Evolutionary conservation across 1,140 invertebrate species (phyloP).

Genomic region (Sycophaga agraensis): DNA sequence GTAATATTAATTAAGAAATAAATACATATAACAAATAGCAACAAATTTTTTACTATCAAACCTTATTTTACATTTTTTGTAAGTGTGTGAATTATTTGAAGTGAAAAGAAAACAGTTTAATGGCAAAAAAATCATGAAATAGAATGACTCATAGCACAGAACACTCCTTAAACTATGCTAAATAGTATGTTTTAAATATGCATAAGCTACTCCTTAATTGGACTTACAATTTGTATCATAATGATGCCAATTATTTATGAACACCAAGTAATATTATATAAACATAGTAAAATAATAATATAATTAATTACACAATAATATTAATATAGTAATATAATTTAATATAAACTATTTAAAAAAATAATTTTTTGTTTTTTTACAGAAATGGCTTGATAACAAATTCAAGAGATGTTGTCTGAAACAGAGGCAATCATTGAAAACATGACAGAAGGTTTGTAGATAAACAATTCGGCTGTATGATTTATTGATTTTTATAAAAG

Average conservation of each 20-base stretch:
- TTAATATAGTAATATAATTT: background rate
- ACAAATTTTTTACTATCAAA: too few species aligned
- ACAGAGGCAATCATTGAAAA: slow-evolving; percentile 44
- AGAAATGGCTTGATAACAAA: slow-evolving; percentile 35
- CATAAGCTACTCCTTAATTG: background rate
- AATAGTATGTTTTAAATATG: background rate
- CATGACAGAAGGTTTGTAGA: slow-evolving; percentile 50
- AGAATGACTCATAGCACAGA: background rate
- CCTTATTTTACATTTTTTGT: too few species aligned
- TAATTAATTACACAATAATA: background rate
- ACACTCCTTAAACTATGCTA: background rate
- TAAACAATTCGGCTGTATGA: background rate
- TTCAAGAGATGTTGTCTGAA: slow-evolving; percentile 45
- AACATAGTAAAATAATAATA: background rate
- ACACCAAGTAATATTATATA: too few species aligned
- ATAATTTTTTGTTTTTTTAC: slow-evolving; percentile 2
- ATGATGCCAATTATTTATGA: background rate
- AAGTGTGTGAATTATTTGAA: too few species aligned
- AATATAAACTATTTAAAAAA: too few species aligned
- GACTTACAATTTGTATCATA: too few species aligned
- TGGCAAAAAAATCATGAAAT: too few species aligned
- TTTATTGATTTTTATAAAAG: background rate
- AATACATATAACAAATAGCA: too few species aligned
- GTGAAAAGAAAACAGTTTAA: too few species aligned
- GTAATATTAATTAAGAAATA: too few species aligned